phyloP scores from a whole-genome alignment of 2,888 invertebrate genomes.

The Acrobasis consociella region DNA sequence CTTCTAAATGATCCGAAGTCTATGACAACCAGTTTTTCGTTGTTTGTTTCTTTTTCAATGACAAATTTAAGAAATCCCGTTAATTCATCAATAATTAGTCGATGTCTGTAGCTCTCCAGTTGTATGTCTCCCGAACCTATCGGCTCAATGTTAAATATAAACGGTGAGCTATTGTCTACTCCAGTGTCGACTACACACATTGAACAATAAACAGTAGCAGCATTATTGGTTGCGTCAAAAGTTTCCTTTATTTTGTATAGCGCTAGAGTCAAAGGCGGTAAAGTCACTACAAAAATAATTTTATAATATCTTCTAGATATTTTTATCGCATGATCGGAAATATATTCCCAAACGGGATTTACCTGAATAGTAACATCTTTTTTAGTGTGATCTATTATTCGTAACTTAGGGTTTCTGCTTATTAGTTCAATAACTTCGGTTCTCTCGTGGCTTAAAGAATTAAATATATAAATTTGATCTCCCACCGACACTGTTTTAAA shows the following conservation, averaged over 20 bases:
- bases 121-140: constrained; percentile 91
- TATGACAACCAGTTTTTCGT: constrained; percentile 63
- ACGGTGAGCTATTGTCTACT: constrained; percentile 36
- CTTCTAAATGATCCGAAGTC: constrained; percentile 94
- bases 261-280: constrained; percentile 89
- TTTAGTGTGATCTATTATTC: constrained; percentile 86
- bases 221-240: constrained; percentile 58
- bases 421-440: constrained; percentile 90
- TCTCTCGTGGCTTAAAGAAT: constrained; percentile 90
- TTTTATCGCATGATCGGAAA: constrained; percentile 51
- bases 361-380: constrained; percentile 76
- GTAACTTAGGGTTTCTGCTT: constrained; percentile 87
- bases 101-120: constrained; percentile 90
- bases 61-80: constrained; percentile 91
- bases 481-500: constrained; percentile 79
- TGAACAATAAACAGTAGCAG: constrained; percentile 59
- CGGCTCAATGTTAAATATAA: constrained; percentile 80
- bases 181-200: constrained; percentile 53
- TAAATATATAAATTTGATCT: constrained; percentile 89
- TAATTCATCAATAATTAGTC: constrained; percentile 90
- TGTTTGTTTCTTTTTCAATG: constrained; percentile 79
- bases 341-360: constrained; percentile 69
- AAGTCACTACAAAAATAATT: constrained; percentile 87
- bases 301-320: constrained; percentile 79
- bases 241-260: constrained; percentile 83